A percentile compares a stretch with the other conserved stretches of the same genome.
These are phyloP conservation scores for Drosophila kanapiae DNA, from an alignment of 1,140 invertebrate genomes.

Conservation along the genomic window DNA sequence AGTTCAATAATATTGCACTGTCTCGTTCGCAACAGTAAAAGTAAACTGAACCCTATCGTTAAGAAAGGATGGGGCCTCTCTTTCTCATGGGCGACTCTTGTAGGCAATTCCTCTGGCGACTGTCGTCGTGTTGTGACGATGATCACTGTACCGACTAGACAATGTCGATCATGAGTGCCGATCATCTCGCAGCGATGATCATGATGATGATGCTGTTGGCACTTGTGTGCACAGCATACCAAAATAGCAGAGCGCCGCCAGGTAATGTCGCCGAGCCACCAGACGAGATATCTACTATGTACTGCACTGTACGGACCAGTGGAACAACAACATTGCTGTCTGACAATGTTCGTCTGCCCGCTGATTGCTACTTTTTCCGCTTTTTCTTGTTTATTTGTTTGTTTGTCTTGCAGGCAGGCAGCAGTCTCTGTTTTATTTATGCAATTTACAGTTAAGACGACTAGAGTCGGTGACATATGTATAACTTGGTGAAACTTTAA, in stretches of 20 bases:
- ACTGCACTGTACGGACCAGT: constrained; percentile 35
- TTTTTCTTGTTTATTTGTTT: constrained; percentile 45
- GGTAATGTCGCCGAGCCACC: constrained; percentile 70
- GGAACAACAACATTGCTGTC: constrained; percentile 59
- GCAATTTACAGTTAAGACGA: constrained; percentile 73
- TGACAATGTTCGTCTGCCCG: constrained; percentile 51
- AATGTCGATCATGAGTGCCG: constrained; percentile 62
- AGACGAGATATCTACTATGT: constrained; percentile 30
- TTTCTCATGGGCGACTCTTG: constrained; percentile 17
- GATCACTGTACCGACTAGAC: constrained; percentile 65
- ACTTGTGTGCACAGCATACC: constrained; percentile 76
- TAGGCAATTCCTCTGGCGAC: constrained; percentile 55
- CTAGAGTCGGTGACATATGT: constrained; percentile 28
- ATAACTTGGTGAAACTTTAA: constrained; percentile 25
- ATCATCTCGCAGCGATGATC: constrained; percentile 42
- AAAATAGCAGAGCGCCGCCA: constrained; percentile 77
- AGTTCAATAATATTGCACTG: constrained; percentile 50
- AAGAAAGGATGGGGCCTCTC: constrained; percentile 6
- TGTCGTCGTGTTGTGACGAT: constrained; percentile 44
- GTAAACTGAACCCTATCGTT: constrained; percentile 39
- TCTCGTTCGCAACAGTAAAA: constrained; percentile 39
- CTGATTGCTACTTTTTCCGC: constrained; percentile 56
- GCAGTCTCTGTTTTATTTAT: constrained; percentile 76
- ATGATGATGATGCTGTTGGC: constrained; percentile 60
- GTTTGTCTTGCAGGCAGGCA: constrained; percentile 12